Conservation (phyloP, 2,113 vertebrate species). For the Corythaeola cristata region DNA sequence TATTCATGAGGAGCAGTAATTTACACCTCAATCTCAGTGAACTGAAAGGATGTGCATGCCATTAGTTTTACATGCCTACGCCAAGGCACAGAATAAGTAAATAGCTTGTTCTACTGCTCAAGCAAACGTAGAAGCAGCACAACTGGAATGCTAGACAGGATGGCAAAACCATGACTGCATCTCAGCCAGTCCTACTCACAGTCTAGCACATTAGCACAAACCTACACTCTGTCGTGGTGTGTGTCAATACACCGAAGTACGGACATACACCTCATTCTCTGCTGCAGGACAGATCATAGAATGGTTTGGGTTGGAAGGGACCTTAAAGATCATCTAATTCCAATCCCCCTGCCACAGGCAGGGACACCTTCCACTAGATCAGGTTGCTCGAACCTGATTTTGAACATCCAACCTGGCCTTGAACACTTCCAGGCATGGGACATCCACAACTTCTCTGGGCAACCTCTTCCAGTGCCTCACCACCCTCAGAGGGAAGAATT, state of each 20-base stretch:
- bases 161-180: neutral
- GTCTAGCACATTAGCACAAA: neutral
- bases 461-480: no score
- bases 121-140: neutral
- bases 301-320: no score
- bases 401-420: no score
- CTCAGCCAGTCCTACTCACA: neutral
- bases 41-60: neutral
- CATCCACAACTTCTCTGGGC: no score
- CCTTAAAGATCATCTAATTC: no score
- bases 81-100: neutral
- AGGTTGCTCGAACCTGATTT: no score
- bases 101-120: neutral
- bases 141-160: neutral
- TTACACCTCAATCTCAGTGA: neutral
- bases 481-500: no score
- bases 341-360: no score
- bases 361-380: no score
- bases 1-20: neutral
- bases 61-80: neutral
- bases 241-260: neutral
- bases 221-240: neutral
- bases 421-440: no score
- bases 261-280: accelerated
- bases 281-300: neutral